Evolutionary conservation across 2,113 vertebrate species (phyloP).

Genomic region (Clinocottus analis): DNA sequence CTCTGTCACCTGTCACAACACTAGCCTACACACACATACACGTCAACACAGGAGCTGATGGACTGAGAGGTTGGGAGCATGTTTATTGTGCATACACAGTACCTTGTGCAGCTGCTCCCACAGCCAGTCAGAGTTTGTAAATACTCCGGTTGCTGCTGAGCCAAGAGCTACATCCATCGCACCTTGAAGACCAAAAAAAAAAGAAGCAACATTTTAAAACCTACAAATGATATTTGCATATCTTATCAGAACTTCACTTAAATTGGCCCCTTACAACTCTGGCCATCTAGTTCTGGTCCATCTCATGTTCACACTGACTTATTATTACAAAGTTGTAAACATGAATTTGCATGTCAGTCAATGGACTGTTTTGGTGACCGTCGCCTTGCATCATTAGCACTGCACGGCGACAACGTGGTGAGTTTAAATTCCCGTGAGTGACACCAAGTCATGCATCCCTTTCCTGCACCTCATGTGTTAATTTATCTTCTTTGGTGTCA

Average conservation of each 20-base stretch:
- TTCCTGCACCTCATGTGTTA: background rate
- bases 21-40: constrained; percentile 88
- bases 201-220: background rate
- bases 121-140: constrained; percentile 95
- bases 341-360: background rate
- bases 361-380: background rate
- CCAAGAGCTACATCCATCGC: constrained; percentile 95
- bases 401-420: background rate
- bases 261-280: background rate
- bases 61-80: constrained; percentile 18
- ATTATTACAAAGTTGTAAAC: background rate
- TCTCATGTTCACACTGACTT: background rate
- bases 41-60: constrained; percentile 38
- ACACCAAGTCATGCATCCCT: background rate
- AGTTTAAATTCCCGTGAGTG: background rate
- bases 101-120: constrained; percentile 90
- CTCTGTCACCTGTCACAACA: constrained; percentile 92
- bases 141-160: constrained; percentile 93
- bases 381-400: background rate
- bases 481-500: constrained; percentile 3
- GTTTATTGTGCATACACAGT: background rate
- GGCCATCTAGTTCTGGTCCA: background rate
- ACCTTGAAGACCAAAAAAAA: constrained; percentile 80
- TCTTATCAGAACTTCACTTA: background rate
- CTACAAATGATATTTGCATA: background rate